Evolutionary conservation across 2,797 vertebrate species (phyloP).

Genomic region (Arrhamphus sclerolepis): DNA sequence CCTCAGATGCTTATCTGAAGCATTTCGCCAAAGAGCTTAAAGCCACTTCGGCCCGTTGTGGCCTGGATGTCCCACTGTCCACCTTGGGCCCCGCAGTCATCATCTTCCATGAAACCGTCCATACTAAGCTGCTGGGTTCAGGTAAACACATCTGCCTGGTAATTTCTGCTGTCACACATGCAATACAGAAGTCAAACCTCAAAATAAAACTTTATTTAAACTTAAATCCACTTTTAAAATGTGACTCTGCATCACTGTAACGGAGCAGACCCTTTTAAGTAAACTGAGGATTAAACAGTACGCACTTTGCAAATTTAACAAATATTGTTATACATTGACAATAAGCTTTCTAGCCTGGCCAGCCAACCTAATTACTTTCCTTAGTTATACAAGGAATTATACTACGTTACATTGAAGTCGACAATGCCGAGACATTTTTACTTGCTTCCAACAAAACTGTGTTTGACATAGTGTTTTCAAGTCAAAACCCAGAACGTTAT

Average conservation of each 20-base stretch:
- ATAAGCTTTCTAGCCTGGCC: neutral
- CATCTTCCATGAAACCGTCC: slow-evolving; percentile 98
- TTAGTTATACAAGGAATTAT: too few species aligned
- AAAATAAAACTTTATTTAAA: too few species aligned
- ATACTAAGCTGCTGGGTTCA: slow-evolving; percentile 94
- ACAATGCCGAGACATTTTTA: too few species aligned
- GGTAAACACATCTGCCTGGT: slow-evolving; percentile 36
- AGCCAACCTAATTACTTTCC: too few species aligned
- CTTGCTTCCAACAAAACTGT: too few species aligned
- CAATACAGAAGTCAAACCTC: neutral
- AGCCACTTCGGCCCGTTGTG: slow-evolving; percentile 94
- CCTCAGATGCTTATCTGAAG: slow-evolving; percentile 96
- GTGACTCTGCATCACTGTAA: too few species aligned
- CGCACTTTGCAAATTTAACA: slow-evolving; percentile 21
- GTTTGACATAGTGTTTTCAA: too few species aligned
- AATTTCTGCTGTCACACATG: neutral
- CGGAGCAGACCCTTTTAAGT: neutral
- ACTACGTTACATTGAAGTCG: too few species aligned
- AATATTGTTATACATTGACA: slow-evolving; percentile 12
- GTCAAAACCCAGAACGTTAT: too few species aligned
- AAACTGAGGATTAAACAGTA: slow-evolving; percentile 3
- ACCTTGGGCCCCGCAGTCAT: slow-evolving; percentile 96
- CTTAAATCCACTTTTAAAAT: too few species aligned
- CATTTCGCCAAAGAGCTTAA: slow-evolving; percentile 98
- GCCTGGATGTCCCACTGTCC: slow-evolving; percentile 95